Percentiles rank a stretch among this genome's conserved stretches.
Evolutionary conservation across 2,113 vertebrate species (phyloP).

Genomic region (Phylloscopus trochilus): DNA sequence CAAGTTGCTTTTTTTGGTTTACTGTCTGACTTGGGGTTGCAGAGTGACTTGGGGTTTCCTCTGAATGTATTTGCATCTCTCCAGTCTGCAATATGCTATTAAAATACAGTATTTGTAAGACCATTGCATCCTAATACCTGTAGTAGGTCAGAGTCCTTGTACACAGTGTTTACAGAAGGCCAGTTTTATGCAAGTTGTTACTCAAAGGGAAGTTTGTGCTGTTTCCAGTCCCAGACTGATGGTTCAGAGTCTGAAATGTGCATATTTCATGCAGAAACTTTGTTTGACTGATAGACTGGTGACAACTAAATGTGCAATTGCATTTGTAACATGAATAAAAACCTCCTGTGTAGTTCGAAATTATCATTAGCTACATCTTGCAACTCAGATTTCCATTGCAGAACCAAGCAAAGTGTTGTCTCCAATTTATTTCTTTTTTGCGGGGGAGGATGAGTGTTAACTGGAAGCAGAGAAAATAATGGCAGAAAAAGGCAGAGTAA

Average conservation of each 20-base stretch:
- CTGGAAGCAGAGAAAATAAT: slow-evolving; percentile 19
- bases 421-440: neutral
- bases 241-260: slow-evolving; percentile 16
- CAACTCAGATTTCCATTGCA: neutral
- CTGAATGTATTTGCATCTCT: slow-evolving; percentile 49
- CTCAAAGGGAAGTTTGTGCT: neutral
- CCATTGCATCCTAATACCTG: slow-evolving; percentile 8
- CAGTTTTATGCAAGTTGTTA: slow-evolving; percentile 23
- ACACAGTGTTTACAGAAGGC: slow-evolving; percentile 37
- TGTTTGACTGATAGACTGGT: neutral
- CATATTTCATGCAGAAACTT: neutral
- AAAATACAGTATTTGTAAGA: slow-evolving; percentile 22
- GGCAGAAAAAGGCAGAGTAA: slow-evolving; percentile 28
- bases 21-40: too few relatives aligned
- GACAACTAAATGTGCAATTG: neutral
- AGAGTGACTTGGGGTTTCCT: neutral
- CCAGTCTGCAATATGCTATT: neutral
- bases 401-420: neutral
- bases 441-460: neutral
- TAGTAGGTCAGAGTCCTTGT: slow-evolving; percentile 18
- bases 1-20: neutral
- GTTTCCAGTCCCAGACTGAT: neutral
- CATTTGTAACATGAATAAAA: slow-evolving; percentile 14
- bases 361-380: neutral
- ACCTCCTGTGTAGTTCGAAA: neutral